Base-by-base conservation (phyloP, 2,113 vertebrate species). In the Equus przewalskii region DNA sequence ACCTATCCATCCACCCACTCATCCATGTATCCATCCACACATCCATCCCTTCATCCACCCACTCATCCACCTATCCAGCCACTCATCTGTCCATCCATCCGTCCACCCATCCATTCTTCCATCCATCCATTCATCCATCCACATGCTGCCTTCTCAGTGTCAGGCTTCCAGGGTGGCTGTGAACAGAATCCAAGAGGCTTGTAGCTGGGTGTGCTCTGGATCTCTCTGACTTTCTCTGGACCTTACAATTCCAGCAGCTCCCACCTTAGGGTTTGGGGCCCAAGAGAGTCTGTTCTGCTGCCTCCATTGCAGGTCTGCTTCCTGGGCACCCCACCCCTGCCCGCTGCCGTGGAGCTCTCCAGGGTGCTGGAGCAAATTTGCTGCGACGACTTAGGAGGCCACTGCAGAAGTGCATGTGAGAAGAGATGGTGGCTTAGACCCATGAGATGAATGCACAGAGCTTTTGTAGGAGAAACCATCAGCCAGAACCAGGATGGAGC, bases 381-480 rank as follows among this genome's bases (percentile, higher is more conserved):
- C 33, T 1, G 60, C 46, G 15, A 78, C 1, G 7, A 0, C 11
- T 5, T 6, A 1, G 18, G 44, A 56, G 49, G 33, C 46, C 36
- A 15, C 30, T 0, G 65, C 13, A 26, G 16, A 33, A 1, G 28
- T 2, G 44, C 13, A 2, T 0, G 41, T 15, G 41, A 44, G 9
- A 41, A 12, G 13, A 19, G 51, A 0, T 0, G 65, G 15, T 5
- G 18, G 11, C 51, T 54, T 0, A 12, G 4, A 8, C 10, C 76
- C 33, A 0, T 5, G 7, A 0, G 21, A 44, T 5, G 2, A 7
- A 1, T 0, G 0, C 13, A 18, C 8, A 1, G 28, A 56, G 14
- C 7, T 3, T 24, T 2, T 33, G 56, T 51, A 7, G 15, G 49
- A 15, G 2, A 26, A 1, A 1, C 14, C 13, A 4, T 8, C 62